Conservation (phyloP, 2,797 vertebrate genomes). For the Tamandua tetradactyla region DNA sequence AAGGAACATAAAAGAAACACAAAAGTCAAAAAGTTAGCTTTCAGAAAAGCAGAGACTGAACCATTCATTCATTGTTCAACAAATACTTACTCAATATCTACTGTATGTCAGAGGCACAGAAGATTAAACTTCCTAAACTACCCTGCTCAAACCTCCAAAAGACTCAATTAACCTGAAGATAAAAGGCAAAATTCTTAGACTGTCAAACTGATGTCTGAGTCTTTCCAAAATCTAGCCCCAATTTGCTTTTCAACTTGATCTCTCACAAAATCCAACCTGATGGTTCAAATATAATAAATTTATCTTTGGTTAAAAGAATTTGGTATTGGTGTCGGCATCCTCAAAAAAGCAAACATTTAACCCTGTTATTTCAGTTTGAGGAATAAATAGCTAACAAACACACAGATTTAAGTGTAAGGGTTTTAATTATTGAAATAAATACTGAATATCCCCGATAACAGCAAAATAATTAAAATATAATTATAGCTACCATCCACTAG, state of each 20-base stretch:
- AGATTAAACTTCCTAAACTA: neutral
- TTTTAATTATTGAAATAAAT: conserved; percentile 38
- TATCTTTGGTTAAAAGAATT: conserved; percentile 36
- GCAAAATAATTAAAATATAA: conserved; percentile 4
- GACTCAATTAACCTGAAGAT: neutral
- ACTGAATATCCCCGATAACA: neutral
- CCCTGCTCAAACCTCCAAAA: neutral
- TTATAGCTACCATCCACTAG: neutral
- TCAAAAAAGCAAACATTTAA: conserved; percentile 11
- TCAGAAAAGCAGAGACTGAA: conserved; percentile 41
- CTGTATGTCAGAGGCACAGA: neutral
- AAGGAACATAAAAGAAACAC: conserved; percentile 63
- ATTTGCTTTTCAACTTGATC: conserved; percentile 53
- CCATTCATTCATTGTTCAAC: conserved; percentile 14
- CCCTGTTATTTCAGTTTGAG: neutral
- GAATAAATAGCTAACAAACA: conserved; percentile 42
- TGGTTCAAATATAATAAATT: conserved; percentile 23
- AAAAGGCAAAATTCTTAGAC: conserved; percentile 19
- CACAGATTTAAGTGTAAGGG: neutral
- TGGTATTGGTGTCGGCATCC: neutral
- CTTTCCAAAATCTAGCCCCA: conserved; percentile 13
- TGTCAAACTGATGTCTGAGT: neutral
- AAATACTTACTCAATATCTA: neutral
- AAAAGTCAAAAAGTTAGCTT: conserved; percentile 63
- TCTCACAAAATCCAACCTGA: conserved; percentile 23